phyloP scores from a whole-genome alignment of 2,797 vertebrate genomes.

The Mycteria americana region DNA sequence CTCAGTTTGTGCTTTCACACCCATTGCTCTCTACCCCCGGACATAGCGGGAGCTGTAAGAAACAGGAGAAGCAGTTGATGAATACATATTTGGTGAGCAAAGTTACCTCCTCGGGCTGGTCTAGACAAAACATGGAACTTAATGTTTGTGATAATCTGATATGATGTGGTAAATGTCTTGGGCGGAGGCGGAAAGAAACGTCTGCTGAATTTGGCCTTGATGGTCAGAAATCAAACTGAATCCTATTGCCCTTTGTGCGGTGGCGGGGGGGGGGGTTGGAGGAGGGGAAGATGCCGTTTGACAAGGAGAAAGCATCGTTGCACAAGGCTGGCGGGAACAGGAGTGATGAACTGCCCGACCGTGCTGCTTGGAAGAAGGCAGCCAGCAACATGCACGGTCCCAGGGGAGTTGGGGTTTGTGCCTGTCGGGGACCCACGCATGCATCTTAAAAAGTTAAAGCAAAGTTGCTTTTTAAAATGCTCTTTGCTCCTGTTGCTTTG shows the following conservation, averaged over 20 bases:
- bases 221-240: neutral
- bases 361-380: accelerated
- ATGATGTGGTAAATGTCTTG: too few relatives aligned
- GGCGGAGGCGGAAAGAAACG: accelerated
- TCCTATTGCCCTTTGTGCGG: accelerated
- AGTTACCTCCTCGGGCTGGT: neutral
- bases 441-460: neutral
- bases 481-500: neutral
- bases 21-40: neutral
- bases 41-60: accelerated
- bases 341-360: accelerated
- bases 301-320: accelerated
- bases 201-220: neutral
- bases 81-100: neutral
- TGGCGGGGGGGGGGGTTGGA: accelerated
- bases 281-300: neutral
- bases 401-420: neutral
- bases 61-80: neutral
- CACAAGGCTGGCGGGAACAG: neutral
- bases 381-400: accelerated
- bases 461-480: neutral
- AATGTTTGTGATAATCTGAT: accelerated
- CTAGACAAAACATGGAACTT: neutral
- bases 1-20: accelerated
- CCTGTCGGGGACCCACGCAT: accelerated